Percentiles rank a stretch among this genome's conserved stretches.
Conservation (phyloP, 37 sponge, comb jelly and placozoan species). For the Aplysina aerophoba region DNA sequence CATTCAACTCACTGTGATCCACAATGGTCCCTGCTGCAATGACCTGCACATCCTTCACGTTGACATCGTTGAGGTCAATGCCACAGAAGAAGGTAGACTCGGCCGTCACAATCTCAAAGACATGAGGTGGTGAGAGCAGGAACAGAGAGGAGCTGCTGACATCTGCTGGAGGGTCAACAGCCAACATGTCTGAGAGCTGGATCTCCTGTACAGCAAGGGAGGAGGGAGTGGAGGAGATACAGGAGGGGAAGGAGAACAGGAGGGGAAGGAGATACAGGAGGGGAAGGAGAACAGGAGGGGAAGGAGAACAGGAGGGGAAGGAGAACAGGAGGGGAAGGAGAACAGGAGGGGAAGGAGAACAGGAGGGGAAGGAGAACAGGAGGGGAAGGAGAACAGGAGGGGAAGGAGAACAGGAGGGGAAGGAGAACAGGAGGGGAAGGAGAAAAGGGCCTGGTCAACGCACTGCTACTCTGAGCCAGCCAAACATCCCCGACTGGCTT, state of each 20-base stretch:
- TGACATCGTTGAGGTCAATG: constrained; percentile 39
- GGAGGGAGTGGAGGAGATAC: background rate
- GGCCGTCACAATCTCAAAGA: constrained; percentile 86
- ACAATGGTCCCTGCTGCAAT: background rate
- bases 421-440: background rate
- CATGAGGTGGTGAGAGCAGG: constrained; percentile 76
- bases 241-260: background rate
- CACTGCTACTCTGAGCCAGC: background rate
- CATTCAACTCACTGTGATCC: constrained; percentile 1
- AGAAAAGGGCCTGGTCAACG: too few species aligned
- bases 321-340: background rate
- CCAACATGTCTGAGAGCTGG: constrained; percentile 73
- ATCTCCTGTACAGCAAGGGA: constrained; percentile 51
- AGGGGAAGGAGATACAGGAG: too few species aligned
- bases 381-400: too few species aligned
- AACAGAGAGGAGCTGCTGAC: constrained; percentile 59
- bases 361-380: background rate
- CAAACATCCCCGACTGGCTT: constrained; percentile 1
- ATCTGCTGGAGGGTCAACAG: constrained; percentile 71
- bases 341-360: too few species aligned
- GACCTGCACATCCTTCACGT: constrained; percentile 1
- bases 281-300: background rate
- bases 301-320: background rate
- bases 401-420: background rate
- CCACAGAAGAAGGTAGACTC: constrained; percentile 76